Conservation (phyloP, 1,140 invertebrate species). For the Achatina immaculata region DNA sequence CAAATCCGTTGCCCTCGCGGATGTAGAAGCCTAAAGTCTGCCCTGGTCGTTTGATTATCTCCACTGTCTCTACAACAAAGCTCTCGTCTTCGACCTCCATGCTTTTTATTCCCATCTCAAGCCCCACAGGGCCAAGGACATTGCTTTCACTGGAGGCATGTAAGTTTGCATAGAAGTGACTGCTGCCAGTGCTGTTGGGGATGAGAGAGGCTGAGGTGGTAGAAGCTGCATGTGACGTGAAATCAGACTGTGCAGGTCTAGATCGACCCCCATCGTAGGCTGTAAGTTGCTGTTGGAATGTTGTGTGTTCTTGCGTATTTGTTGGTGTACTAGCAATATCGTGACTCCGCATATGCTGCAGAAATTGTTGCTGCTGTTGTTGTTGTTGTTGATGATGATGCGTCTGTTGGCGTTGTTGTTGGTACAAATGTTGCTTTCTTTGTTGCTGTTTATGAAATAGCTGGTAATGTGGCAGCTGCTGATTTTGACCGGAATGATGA, state of each 20-base stretch:
- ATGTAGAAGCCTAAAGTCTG: constrained; percentile 98
- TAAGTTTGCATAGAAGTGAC: constrained; percentile 12
- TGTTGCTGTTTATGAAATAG: constrained; percentile 20
- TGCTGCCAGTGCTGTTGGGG: background rate
- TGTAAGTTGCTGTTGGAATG: background rate
- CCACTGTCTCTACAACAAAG: constrained; percentile 88
- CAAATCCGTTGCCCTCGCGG: constrained; percentile 94
- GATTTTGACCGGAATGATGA: background rate
- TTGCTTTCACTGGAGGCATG: background rate
- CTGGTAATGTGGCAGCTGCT: background rate
- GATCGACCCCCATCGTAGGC: background rate
- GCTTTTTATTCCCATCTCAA: constrained; percentile 70
- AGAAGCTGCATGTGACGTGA: background rate
- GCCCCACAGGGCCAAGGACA: constrained; percentile 39
- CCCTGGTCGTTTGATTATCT: constrained; percentile 98
- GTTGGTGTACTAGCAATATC: background rate
- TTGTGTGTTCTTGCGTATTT: background rate
- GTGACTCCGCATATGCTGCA: background rate
- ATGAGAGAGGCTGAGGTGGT: background rate
- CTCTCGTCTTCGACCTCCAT: constrained; percentile 68
- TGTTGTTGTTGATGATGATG: background rate
- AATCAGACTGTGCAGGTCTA: background rate
- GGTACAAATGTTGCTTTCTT: background rate
- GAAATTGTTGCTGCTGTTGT: constrained; percentile 2
- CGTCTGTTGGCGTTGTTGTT: background rate